These are phyloP conservation scores for Siphonodentalium dalli DNA, from an alignment of 2,888 invertebrate species.

Conservation along the genomic window DNA sequence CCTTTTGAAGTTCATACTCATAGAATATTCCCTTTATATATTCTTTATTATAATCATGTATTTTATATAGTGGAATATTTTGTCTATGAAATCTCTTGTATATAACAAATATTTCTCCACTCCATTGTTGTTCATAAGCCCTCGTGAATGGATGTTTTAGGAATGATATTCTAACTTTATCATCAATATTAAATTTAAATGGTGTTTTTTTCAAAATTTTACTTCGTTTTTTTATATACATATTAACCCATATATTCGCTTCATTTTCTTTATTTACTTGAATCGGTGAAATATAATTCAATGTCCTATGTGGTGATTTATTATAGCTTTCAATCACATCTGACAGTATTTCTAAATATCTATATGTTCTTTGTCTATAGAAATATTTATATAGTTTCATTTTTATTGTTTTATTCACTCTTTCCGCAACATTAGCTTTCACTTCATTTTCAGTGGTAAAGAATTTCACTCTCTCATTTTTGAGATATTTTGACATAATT, in stretches of 20 bases:
- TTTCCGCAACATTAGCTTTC: slow-evolving; percentile 10
- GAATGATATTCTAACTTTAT: slow-evolving; percentile 14
- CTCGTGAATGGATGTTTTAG: slow-evolving; percentile 6
- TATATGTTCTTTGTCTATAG: slow-evolving; percentile 9
- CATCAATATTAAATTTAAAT: slow-evolving; percentile 15
- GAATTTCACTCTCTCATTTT: slow-evolving; percentile 7
- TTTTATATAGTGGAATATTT: slow-evolving; percentile 11
- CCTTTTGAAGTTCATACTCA: slow-evolving; percentile 9
- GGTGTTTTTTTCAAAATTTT: background rate
- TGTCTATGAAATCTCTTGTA: slow-evolving; percentile 1
- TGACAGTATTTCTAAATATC: slow-evolving; percentile 7
- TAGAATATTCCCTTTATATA: slow-evolving; percentile 10
- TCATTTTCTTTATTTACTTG: slow-evolving; percentile 6
- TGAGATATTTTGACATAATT: background rate
- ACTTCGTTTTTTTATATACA: slow-evolving; percentile 1
- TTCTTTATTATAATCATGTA: slow-evolving; percentile 8
- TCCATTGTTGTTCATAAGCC: slow-evolving; percentile 19
- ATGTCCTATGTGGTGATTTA: slow-evolving; percentile 12
- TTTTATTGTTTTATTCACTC: slow-evolving; percentile 11
- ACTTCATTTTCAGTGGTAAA: slow-evolving; percentile 16
- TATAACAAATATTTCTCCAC: slow-evolving; percentile 15
- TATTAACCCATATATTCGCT: slow-evolving; percentile 12
- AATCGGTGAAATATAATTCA: background rate
- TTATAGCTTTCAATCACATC: slow-evolving; percentile 17
- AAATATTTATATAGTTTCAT: slow-evolving; percentile 13